Evolutionary conservation across 30 jellyfish, hydroid and myxozoan genomes (phyloP).

Genomic region (Clytia hemisphaerica): DNA sequence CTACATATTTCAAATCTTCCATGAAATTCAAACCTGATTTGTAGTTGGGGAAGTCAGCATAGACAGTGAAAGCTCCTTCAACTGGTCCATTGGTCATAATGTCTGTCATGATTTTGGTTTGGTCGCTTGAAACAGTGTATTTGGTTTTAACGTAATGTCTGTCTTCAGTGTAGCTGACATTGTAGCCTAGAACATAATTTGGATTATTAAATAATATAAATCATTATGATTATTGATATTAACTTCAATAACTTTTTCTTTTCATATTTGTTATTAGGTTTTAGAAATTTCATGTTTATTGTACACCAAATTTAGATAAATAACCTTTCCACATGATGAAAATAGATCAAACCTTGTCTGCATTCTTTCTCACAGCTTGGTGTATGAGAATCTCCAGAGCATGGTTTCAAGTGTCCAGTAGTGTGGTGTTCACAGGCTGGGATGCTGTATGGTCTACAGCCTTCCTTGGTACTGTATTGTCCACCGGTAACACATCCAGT

Average conservation of each 20-base stretch:
- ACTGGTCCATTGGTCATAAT: conserved; percentile 14
- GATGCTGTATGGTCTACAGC: conserved; percentile 72
- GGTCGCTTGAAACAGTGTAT: conserved; percentile 9
- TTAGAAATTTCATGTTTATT: no score
- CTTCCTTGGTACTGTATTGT: conserved; percentile 58
- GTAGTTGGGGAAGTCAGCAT: conserved; percentile 14
- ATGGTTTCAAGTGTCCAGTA: conserved; percentile 52
- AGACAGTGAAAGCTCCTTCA: conserved; percentile 20
- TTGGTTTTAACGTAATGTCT: background rate
- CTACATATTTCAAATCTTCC: no score
- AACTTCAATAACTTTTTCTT: no score
- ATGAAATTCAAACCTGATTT: no score
- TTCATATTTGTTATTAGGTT: no score
- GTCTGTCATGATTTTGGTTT: conserved; percentile 4
- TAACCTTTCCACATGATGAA: no score
- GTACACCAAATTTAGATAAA: no score
- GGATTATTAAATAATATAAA: no score
- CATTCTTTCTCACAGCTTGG: conserved; percentile 56
- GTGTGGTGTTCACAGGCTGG: conserved; percentile 83
- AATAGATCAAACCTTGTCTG: no score
- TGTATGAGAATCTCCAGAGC: conserved; percentile 65
- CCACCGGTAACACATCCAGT: conserved; percentile 89
- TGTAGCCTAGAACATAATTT: conserved; percentile 8
- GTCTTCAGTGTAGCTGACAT: background rate
- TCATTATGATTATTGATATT: no score